phyloP scores from a whole-genome alignment of 2,888 invertebrate species.

The Chydorus sphaericus region DNA sequence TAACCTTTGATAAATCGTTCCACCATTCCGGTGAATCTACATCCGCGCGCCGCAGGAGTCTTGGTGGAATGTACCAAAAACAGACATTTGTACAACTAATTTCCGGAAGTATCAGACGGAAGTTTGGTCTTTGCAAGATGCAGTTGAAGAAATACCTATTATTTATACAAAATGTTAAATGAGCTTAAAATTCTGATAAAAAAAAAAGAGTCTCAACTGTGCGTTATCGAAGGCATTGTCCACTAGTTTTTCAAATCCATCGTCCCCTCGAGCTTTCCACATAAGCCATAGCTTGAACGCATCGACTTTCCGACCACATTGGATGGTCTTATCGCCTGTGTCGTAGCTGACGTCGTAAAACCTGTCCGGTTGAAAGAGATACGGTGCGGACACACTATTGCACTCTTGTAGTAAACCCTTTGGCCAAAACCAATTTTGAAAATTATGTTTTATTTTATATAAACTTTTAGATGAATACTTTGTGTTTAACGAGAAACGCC shows the following conservation, averaged over 20 bases:
- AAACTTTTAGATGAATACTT: constrained; percentile 23
- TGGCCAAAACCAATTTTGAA: neutral
- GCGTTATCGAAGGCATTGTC: constrained; percentile 49
- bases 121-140: constrained; percentile 39
- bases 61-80: constrained; percentile 68
- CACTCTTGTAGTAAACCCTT: constrained; percentile 43
- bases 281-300: constrained; percentile 84
- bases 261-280: constrained; percentile 66
- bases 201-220: constrained; percentile 25
- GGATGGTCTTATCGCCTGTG: constrained; percentile 71
- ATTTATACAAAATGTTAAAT: constrained; percentile 12
- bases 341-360: constrained; percentile 66
- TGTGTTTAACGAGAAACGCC: constrained; percentile 45
- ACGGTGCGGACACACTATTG: constrained; percentile 55
- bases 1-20: constrained; percentile 33
- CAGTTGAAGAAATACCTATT: constrained; percentile 38
- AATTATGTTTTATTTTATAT: neutral
- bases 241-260: constrained; percentile 41
- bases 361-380: constrained; percentile 71
- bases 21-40: constrained; percentile 38
- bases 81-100: constrained; percentile 71
- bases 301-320: constrained; percentile 86
- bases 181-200: neutral
- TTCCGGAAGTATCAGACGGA: constrained; percentile 43
- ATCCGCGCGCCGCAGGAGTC: constrained; percentile 36